Evolutionary conservation across 30 jellyfish, hydroid and myxozoan species (phyloP).

Genomic region (Cassiopea xamachana): DNA sequence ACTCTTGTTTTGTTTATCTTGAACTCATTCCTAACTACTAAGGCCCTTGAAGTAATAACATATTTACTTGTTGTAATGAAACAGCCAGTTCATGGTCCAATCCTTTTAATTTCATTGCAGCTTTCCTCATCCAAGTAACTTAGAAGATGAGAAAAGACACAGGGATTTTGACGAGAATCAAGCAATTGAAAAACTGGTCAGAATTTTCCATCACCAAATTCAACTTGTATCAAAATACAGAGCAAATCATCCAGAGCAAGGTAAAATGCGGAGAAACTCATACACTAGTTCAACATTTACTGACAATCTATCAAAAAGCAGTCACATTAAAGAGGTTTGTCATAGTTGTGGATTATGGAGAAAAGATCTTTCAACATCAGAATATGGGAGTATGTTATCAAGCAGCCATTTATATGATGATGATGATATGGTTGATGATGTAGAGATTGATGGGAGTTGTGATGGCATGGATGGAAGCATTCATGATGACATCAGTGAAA

Average conservation of each 20-base stretch:
- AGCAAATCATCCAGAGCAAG: neutral
- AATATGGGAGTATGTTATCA: slow-evolving; percentile 71
- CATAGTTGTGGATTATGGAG: slow-evolving; percentile 56
- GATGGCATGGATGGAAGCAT: slow-evolving; percentile 43
- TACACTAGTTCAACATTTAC: neutral
- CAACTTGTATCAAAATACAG: slow-evolving; percentile 38
- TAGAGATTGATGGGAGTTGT: slow-evolving; percentile 52
- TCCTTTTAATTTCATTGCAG: too few relatives aligned
- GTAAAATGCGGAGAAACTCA: neutral
- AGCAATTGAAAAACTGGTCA: slow-evolving; percentile 47
- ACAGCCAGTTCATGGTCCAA: neutral
- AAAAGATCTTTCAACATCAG: slow-evolving; percentile 43
- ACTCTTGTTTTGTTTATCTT: too few relatives aligned
- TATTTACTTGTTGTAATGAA: too few relatives aligned
- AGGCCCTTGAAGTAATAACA: neutral
- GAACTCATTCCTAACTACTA: neutral
- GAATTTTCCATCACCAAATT: slow-evolving; percentile 27
- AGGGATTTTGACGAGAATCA: slow-evolving; percentile 1
- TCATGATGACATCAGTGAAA: slow-evolving; percentile 39
- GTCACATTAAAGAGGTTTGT: neutral
- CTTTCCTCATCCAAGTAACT: too few relatives aligned
- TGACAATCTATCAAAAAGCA: neutral
- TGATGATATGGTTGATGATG: neutral
- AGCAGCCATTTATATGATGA: neutral
- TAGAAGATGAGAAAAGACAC: neutral